Evolutionary conservation across 2,113 vertebrate species (phyloP).

Genomic region (Pundamilia nyererei): DNA sequence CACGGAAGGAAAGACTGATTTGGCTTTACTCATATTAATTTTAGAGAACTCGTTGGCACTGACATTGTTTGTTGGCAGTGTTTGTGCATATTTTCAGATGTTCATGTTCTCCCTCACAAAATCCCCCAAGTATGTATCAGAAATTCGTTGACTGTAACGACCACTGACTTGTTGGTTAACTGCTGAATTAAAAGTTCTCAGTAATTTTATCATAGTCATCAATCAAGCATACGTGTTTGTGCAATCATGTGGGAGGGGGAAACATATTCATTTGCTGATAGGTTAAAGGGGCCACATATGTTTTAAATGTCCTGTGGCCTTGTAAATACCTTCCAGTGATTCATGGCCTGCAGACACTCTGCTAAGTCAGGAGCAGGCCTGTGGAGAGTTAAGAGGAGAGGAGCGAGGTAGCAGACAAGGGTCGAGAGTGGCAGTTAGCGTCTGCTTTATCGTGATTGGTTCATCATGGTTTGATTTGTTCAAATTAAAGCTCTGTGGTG

Average conservation of each 20-base stretch:
- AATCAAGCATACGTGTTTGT: not conserved
- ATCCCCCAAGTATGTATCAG: not conserved
- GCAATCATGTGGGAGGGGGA: not conserved
- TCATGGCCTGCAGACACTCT: conserved; percentile 50
- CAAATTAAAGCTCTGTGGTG: not conserved
- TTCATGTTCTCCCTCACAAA: conserved; percentile 12
- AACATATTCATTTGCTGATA: not conserved
- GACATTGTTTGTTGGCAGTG: conserved; percentile 26
- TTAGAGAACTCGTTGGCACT: not conserved
- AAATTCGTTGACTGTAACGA: not conserved
- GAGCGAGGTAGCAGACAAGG: not conserved
- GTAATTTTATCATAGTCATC: not conserved
- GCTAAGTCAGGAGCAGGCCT: conserved; percentile 23
- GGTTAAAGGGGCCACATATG: conserved; percentile 53
- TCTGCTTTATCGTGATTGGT: not conserved
- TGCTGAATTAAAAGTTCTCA: not conserved
- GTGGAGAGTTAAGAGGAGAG: not conserved
- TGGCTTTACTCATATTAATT: not conserved
- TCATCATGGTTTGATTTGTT: not conserved
- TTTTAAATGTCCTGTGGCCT: conserved; percentile 63
- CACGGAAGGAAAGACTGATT: not conserved
- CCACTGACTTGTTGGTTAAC: not conserved
- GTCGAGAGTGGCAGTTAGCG: not conserved
- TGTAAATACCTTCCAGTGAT: conserved; percentile 66
- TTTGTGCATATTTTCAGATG: conserved; percentile 31